Percentiles rank a stretch among this genome's conserved stretches.
These are phyloP conservation scores for Augochlora pura DNA, from an alignment of 1,140 invertebrate genomes.

Conservation along the genomic window DNA sequence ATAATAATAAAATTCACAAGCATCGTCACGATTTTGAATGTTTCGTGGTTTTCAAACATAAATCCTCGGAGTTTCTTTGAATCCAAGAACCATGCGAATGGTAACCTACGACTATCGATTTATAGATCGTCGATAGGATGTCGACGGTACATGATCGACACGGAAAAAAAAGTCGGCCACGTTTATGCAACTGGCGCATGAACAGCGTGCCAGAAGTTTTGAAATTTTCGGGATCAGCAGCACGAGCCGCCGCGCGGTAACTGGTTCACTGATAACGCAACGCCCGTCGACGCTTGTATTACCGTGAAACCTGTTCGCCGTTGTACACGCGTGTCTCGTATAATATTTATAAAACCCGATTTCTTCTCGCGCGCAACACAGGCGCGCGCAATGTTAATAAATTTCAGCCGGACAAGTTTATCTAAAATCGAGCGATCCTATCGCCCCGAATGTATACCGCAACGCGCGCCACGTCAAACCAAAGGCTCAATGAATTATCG, in stretches of 20 bases:
- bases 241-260: neutral
- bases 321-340: constrained; percentile 5
- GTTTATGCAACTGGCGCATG: constrained; percentile 1
- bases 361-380: constrained; percentile 18
- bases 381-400: constrained; percentile 32
- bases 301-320: constrained; percentile 33
- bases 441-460: neutral
- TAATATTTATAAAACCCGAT: constrained; percentile 41
- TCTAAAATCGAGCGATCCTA: constrained; percentile 20
- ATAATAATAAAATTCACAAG: no score
- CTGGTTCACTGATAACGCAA: constrained; percentile 39
- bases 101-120: neutral
- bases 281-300: neutral
- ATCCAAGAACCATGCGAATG: neutral
- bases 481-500: constrained; percentile 21
- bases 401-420: constrained; percentile 29
- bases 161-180: constrained; percentile 7
- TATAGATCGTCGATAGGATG: neutral
- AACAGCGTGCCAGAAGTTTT: neutral
- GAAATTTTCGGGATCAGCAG: constrained; percentile 24
- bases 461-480: neutral
- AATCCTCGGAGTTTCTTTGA: neutral
- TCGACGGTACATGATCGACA: neutral
- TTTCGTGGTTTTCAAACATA: no score
- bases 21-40: no score